These are phyloP conservation scores for Anaspis maculata DNA, from an alignment of 2,888 invertebrate species.

Conservation along the genomic window DNA sequence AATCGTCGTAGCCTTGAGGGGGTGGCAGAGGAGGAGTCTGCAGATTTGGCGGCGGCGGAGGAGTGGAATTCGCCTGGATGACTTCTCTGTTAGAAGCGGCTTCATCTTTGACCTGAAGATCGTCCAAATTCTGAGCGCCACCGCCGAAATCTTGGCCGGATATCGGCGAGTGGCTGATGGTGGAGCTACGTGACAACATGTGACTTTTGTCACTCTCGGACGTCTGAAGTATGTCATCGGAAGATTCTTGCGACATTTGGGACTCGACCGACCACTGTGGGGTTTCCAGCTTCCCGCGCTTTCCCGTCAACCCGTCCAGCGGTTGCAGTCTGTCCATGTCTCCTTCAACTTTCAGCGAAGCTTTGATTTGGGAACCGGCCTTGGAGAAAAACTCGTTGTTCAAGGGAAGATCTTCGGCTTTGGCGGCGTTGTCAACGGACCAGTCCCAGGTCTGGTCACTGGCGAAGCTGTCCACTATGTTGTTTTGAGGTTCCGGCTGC, in stretches of 20 bases:
- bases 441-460: conserved; percentile 55
- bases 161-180: conserved; percentile 38
- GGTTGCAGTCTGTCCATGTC: too few species aligned
- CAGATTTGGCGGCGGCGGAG: conserved; percentile 41
- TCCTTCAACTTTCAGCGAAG: conserved; percentile 27
- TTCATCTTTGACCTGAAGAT: background rate
- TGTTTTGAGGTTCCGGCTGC: conserved; percentile 36
- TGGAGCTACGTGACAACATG: conserved; percentile 47
- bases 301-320: conserved; percentile 10
- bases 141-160: conserved; percentile 8
- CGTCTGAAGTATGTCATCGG: conserved; percentile 52
- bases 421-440: conserved; percentile 46
- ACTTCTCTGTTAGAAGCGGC: background rate
- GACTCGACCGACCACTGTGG: conserved; percentile 62
- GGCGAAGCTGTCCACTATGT: conserved; percentile 50
- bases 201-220: conserved; percentile 56
- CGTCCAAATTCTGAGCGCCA: too few species aligned
- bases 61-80: conserved; percentile 20
- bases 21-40: conserved; percentile 16
- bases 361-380: too few species aligned
- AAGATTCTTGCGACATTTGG: conserved; percentile 57
- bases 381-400: too few species aligned
- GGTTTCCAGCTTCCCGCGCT: conserved; percentile 37
- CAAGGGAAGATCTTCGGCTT: too few species aligned
- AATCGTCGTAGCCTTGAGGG: conserved; percentile 18